Base-by-base conservation (phyloP, 1,140 invertebrate species). In the Venustaconcha ellipsiformis region DNA sequence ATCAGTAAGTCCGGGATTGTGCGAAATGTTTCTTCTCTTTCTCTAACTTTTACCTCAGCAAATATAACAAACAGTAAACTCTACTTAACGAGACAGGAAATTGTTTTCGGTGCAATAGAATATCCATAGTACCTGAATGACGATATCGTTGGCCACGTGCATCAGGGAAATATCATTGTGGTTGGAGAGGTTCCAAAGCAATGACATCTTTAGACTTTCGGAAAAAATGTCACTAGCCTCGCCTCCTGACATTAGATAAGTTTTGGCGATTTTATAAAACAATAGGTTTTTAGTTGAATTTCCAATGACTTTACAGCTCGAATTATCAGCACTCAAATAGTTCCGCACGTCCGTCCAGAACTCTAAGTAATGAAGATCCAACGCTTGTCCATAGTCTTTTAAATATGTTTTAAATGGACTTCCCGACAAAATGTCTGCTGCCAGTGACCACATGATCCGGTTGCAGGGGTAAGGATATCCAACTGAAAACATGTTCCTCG, bases 311-410 rank as follows among this genome's bases (percentile, higher is more conserved):
- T 80, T 60, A 62, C 57, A 14, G 59, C 65, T 64, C 57, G 26
- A 18, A 1, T 81, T 78, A 37, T 82, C 80, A 26, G 76, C 72
- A 48, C 80, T 74, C 15, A 83, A 26, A 69, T 83, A 83, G 18
- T 67, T 79, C 14, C 80, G 48, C 2, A 83, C 69, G 60, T 82
- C 82, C 0, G 62, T 75, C 82, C 82, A 83, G 70, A 83, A 83
- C 11, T 76, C 59, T 12, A 82, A 62, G 56, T 81, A 78, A 13
- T 71, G 70, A 1, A 73, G 58, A 48, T 82, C 76, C 1, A 67
- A 30, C 17, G 14, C 14, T 18, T 65, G 62, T 0, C 65, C 58
- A 14, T 72, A 64, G 37, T 69, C 66, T n/a, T 76, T 30, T 17
- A 83, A 55, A 59, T 71, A 79, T 17, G 66, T 26, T 26, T 62